Base-by-base conservation (phyloP, 2,797 vertebrate genomes). In the Scyliorhinus canicula region DNA sequence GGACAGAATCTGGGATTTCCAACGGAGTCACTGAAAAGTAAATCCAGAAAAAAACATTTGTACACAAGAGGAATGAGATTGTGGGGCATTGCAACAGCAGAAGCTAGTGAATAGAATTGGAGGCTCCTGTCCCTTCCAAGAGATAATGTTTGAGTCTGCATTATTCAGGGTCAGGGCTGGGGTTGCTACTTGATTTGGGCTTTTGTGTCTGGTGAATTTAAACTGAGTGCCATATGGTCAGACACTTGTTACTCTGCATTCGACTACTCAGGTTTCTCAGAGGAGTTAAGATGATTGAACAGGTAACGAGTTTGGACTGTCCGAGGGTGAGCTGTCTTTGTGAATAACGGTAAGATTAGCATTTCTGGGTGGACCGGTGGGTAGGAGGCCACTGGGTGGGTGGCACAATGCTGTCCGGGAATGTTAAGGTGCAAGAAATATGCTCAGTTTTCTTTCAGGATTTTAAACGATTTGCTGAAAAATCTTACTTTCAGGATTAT, bases 401-500 rank as follows among this genome's bases (percentile, higher is more conserved):
- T 26, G 31, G 4, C 11, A 9, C 2, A 14, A 63, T 35, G 35
- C 21, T 63, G 86, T 6, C 14, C 2, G 88, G 57, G 57, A n/a
- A 4, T 28, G 60, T 65, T 91, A 3, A 44, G 4, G 7, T 91
- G 60, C 60, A 44, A 57, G 35, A 65, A 65, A 40, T 65, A 1
- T 91, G 26, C 47, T 4, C 35, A 24, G 12, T 65, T 84, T 84
- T 63, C 65, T 44, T 47, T n/a, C 7, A 50, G 65, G 12, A 71
- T 47, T 24, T 74, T 50, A 69, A 50, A n/a, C 74, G 14, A 31
- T 93, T 94, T 94, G 7, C 47, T 94, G 47, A 74, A 94, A 21
- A 9, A 35, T 50, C 16, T 55, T 55, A 16, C 65, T 94, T 94
- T 28, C 96, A 99, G 99, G 99, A 99, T 96, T 99, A 99, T 97